Base-by-base conservation (phyloP, 2,888 invertebrate genomes). In the Graphium colonna region DNA sequence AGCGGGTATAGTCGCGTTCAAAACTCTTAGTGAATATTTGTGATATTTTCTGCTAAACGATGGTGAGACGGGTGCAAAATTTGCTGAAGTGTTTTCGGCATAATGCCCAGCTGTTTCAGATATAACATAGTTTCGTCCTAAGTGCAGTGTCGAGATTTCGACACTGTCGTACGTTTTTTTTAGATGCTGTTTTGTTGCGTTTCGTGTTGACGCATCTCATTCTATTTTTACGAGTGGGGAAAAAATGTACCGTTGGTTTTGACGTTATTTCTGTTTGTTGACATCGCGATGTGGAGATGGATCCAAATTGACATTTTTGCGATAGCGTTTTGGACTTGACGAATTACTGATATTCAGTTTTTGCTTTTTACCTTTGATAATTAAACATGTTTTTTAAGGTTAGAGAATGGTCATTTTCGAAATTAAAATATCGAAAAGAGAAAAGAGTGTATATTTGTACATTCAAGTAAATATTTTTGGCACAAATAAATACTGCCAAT, bases 1-100 rank as follows among this genome's bases (percentile, higher is more conserved):
- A 63, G 55, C 55, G 9, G 7, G 55, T 57, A 59, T 58, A 57
- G 53, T 60, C 57, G 54, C 53, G 52, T 57, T 52, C 47, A 28
- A 54, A 59, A 51, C 12, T 52, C 12, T 8, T 36, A 21, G 51
- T 43, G 38, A 45, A 51, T 42, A 51, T 49, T 53, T 49, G 38
- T 47, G n/a, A n/a, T n/a, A n/a, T 48, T 26, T 18, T 43, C 38
- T 18, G 36, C 28, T 53, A 45, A 51, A 39, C 31, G 45, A 52
- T 36, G 43, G 38, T 13, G 52, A 53, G 13, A 48, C 41, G 47
- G 44, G 49, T 53, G 43, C 33, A 49, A 49, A 47, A 53, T 49
- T 44, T 49, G 49, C 49, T 53, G 53, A 44, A 53, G 53, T 44
- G 48, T 49, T 36, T 47, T 47, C 33, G 52, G 42, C 52, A 21